phyloP scores from a whole-genome alignment of 1,140 invertebrate species.

The Pollicipes pollicipes region DNA sequence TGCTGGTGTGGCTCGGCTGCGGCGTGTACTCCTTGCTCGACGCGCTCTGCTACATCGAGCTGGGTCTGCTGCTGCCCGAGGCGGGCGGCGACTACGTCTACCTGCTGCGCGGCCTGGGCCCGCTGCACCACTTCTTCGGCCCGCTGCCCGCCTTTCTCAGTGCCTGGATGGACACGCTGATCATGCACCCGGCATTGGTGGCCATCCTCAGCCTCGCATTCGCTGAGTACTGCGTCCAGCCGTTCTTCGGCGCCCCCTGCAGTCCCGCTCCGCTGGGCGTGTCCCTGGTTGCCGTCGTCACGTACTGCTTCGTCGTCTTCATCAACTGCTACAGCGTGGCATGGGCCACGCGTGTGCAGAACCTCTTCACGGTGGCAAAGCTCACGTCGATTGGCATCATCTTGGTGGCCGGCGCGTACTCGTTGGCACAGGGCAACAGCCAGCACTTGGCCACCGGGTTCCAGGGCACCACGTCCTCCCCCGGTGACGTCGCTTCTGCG shows the following conservation, averaged over 20 bases:
- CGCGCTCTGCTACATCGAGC: conserved; percentile 61
- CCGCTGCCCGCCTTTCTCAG: conserved; percentile 70
- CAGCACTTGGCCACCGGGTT: background rate
- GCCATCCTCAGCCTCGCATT: conserved; percentile 75
- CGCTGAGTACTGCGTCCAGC: conserved; percentile 68
- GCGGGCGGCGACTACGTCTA: conserved; percentile 80
- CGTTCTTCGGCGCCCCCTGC: conserved; percentile 51
- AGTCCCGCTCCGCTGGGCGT: conserved; percentile 43
- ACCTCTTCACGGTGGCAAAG: conserved; percentile 76
- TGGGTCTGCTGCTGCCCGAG: conserved; percentile 54
- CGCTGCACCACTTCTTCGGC: conserved; percentile 71
- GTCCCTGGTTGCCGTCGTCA: conserved; percentile 50
- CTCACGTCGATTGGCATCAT: conserved; percentile 62
- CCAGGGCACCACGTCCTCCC: background rate
- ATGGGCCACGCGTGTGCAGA: conserved; percentile 75
- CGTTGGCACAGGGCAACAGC: conserved; percentile 23
- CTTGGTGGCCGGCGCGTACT: conserved; percentile 57
- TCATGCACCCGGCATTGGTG: conserved; percentile 63
- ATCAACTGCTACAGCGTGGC: conserved; percentile 74
- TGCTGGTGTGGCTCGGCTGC: conserved; percentile 23
- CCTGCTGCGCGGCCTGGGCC: conserved; percentile 67
- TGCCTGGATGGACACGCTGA: conserved; percentile 68
- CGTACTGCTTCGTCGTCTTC: conserved; percentile 44
- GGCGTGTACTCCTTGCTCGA: conserved; percentile 48
- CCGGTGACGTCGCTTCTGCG: conserved; percentile 46